Conservation (phyloP, 1,140 invertebrate species). For the Hypsibius dujardini region DNA sequence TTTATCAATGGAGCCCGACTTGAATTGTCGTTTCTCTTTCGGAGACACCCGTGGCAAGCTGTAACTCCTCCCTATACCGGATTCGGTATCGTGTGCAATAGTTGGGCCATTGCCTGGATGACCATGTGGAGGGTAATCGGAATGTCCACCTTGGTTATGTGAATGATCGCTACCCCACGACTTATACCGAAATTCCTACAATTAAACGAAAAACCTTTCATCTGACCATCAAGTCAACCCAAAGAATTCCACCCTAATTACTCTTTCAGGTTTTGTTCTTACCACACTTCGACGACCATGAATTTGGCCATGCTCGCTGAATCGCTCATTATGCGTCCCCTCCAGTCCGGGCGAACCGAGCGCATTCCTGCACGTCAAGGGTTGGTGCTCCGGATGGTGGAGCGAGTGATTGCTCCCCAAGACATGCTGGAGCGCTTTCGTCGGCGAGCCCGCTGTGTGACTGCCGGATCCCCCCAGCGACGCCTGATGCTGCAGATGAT, state of each 20-base stretch:
- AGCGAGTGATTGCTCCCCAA: slow-evolving; percentile 7
- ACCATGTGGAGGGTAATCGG: not conserved
- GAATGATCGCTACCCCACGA: slow-evolving; percentile 15
- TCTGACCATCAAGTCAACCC: too few relatives aligned
- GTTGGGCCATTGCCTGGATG: not conserved
- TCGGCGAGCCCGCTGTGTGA: slow-evolving; percentile 1
- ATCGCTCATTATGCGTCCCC: not conserved
- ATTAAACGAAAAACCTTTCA: too few relatives aligned
- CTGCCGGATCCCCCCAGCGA: not conserved
- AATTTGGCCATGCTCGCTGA: not conserved
- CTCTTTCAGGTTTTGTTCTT: too few relatives aligned
- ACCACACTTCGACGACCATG: slow-evolving; percentile 6
- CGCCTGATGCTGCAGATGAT: too few relatives aligned
- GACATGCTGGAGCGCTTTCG: not conserved
- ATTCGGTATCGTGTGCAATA: not conserved
- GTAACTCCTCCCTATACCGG: not conserved
- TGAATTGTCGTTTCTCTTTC: slow-evolving; percentile 14
- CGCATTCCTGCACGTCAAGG: not conserved
- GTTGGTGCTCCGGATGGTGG: slow-evolving; percentile 13
- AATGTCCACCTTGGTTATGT: not conserved
- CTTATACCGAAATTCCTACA: slow-evolving; percentile 16
- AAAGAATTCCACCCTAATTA: too few relatives aligned
- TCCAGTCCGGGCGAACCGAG: not conserved
- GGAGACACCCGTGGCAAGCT: slow-evolving; percentile 12
- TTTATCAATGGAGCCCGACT: slow-evolving; percentile 1